phyloP scores from a whole-genome alignment of 2,888 invertebrate genomes.

The Ormyrus labotus region DNA sequence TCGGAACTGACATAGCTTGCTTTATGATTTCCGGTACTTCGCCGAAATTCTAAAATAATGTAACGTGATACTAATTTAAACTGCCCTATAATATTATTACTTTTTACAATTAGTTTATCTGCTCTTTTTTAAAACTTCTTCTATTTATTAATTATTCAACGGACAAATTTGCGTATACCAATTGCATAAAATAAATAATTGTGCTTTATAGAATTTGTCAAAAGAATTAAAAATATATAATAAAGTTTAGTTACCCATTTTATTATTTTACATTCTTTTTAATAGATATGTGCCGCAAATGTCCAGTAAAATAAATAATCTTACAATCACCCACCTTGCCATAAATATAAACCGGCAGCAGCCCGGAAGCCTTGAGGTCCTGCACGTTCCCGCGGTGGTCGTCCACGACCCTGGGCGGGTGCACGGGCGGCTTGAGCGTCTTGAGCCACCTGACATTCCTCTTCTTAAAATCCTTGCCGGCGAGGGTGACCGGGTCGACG shows the following conservation, averaged over 20 bases:
- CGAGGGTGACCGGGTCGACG: constrained; percentile 57
- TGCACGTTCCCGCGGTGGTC: constrained; percentile 81
- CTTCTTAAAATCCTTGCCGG: constrained; percentile 76
- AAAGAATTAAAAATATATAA: no score
- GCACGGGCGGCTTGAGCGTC: constrained; percentile 78
- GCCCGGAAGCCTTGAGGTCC: constrained; percentile 80
- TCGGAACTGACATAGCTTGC: not conserved
- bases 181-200: no score
- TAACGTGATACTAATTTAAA: not conserved
- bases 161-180: no score
- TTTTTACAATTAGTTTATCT: no score
- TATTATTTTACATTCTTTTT: no score
- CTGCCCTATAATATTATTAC: no score
- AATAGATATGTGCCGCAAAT: no score
- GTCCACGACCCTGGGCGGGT: constrained; percentile 78
- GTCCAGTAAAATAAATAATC: no score
- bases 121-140: no score
- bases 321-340: constrained; percentile 75
- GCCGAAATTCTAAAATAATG: constrained; percentile 46
- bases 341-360: constrained; percentile 82
- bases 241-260: no score
- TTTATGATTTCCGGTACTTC: constrained; percentile 40
- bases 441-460: constrained; percentile 81
- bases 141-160: no score
- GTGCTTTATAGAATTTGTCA: no score